Evolutionary conservation across 2,113 vertebrate species (phyloP).

Genomic region (Gymnarchus niloticus): DNA sequence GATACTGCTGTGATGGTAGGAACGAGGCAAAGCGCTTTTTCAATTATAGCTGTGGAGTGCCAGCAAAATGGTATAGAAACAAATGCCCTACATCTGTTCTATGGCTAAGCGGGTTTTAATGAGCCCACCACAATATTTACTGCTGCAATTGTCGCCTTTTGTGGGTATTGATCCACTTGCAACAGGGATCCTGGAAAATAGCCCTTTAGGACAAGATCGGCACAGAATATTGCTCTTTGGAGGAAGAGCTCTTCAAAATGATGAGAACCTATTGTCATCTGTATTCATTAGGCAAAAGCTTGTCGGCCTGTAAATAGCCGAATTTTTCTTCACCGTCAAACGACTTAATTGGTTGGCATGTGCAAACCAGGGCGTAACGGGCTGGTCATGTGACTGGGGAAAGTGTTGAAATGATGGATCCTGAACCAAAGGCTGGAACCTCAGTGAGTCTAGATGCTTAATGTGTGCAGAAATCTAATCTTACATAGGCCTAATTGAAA

Average conservation of each 20-base stretch:
- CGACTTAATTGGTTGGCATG: slow-evolving; percentile 53
- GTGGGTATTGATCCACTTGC: slow-evolving; percentile 37
- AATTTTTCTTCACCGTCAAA: slow-evolving; percentile 49
- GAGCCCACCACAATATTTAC: not conserved
- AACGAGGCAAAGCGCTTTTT: not conserved
- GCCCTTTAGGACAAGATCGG: slow-evolving; percentile 31
- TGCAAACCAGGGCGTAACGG: slow-evolving; percentile 25
- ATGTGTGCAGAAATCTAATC: slow-evolving; percentile 64
- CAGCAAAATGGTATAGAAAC: not conserved
- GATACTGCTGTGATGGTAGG: not conserved
- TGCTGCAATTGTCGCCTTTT: slow-evolving; percentile 13
- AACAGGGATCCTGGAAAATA: slow-evolving; percentile 31
- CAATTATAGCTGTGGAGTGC: not conserved
- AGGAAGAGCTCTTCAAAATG: slow-evolving; percentile 42
- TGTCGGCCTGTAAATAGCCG: slow-evolving; percentile 33
- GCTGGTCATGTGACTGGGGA: slow-evolving; percentile 31
- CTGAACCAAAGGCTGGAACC: slow-evolving; percentile 39
- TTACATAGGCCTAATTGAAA: slow-evolving; percentile 63
- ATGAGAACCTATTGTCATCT: slow-evolving; percentile 51
- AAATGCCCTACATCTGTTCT: not conserved
- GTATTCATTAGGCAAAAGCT: slow-evolving; percentile 49
- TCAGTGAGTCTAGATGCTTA: slow-evolving; percentile 52
- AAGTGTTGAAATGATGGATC: slow-evolving; percentile 43
- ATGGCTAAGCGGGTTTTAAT: not conserved
- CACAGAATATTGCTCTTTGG: slow-evolving; percentile 42